These are phyloP conservation scores for Drosophila histrio DNA, from an alignment of 2,888 invertebrate species.

Conservation along the genomic window DNA sequence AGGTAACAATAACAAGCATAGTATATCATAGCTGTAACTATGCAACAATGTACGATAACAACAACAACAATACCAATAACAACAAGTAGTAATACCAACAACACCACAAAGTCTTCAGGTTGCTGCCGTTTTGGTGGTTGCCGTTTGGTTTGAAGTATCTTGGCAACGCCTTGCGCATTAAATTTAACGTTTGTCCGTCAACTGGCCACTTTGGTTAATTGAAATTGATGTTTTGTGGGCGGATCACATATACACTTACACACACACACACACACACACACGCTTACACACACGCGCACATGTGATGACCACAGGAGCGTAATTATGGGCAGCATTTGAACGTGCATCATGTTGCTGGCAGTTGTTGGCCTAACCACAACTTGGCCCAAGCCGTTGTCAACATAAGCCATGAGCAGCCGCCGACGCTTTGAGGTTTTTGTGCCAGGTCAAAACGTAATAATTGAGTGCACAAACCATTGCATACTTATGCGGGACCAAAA, in stretches of 20 bases:
- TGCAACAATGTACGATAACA: constrained; percentile 35
- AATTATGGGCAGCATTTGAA: constrained; percentile 42
- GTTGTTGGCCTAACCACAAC: constrained; percentile 35
- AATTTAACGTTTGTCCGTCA: constrained; percentile 77
- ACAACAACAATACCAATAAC: neutral
- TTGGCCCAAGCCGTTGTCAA: constrained; percentile 34
- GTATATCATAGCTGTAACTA: constrained; percentile 7
- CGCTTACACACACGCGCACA: neutral
- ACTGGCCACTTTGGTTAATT: constrained; percentile 78
- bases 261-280: constrained; percentile 11
- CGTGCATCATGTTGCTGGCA: constrained; percentile 24
- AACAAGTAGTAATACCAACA: neutral
- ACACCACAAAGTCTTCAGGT: constrained; percentile 50
- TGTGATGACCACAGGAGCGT: constrained; percentile 38
- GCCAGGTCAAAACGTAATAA: neutral
- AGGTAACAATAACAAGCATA: constrained; percentile 20
- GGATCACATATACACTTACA: constrained; percentile 38
- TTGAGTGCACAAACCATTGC: constrained; percentile 5
- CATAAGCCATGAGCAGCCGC: constrained; percentile 13
- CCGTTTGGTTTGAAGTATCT: constrained; percentile 4
- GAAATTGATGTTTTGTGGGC: constrained; percentile 78
- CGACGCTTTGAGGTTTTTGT: constrained; percentile 9
- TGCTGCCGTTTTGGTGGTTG: constrained; percentile 43
- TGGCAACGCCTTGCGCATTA: constrained; percentile 72
- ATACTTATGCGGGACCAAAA: neutral